Conservation (phyloP, 2,888 invertebrate genomes). For the Drosophila multiciliata region DNA sequence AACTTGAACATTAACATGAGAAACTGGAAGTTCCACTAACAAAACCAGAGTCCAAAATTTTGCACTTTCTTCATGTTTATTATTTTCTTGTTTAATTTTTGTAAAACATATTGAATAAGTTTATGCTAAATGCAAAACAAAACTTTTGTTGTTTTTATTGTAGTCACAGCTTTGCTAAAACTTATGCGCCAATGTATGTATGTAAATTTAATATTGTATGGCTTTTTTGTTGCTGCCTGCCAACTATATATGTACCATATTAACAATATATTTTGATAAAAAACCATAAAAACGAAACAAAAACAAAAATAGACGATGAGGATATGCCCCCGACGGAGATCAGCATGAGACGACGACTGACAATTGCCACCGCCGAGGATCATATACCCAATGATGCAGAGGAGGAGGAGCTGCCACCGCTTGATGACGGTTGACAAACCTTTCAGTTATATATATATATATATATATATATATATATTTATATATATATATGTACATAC, state of each 20-base stretch:
- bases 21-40: conserved; percentile 29
- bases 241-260: conserved; percentile 34
- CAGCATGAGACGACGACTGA: conserved; percentile 82
- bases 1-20: conserved; percentile 9
- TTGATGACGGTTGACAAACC: conserved; percentile 81
- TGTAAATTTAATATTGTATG: conserved; percentile 64
- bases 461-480: neutral
- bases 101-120: conserved; percentile 18
- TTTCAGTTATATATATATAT: conserved; percentile 6
- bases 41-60: conserved; percentile 39
- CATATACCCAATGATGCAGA: conserved; percentile 68
- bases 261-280: conserved; percentile 40
- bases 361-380: conserved; percentile 82
- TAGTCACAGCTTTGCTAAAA: conserved; percentile 71
- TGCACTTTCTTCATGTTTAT: conserved; percentile 65
- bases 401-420: conserved; percentile 75
- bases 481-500: conserved; percentile 14
- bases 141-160: conserved; percentile 55
- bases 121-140: conserved; percentile 14
- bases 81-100: conserved; percentile 20
- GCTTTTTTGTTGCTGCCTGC: conserved; percentile 61
- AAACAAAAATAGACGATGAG: conserved; percentile 59
- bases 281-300: conserved; percentile 3
- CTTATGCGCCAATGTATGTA: conserved; percentile 75
- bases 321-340: conserved; percentile 61